These are phyloP conservation scores for Parnassius smintheus DNA, from an alignment of 2,888 invertebrate species.

Conservation along the genomic window DNA sequence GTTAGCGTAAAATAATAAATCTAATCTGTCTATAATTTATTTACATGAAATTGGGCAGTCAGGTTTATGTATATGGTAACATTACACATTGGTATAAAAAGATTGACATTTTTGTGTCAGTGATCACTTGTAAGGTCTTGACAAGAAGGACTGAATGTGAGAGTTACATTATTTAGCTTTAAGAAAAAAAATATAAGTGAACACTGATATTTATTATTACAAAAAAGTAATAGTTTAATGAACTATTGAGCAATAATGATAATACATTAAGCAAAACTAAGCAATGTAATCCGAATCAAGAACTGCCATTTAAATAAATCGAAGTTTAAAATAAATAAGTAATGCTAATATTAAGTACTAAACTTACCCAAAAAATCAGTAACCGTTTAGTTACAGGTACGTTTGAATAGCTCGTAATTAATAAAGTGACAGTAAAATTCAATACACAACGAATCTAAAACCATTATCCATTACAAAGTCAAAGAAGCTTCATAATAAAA, in stretches of 20 bases:
- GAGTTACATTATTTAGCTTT: slow-evolving; percentile 10
- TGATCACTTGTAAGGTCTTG: slow-evolving; percentile 4
- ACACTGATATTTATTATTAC: too few relatives aligned
- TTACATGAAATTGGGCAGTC: slow-evolving; percentile 11
- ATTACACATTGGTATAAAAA: slow-evolving; percentile 16
- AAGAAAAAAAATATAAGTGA: too few relatives aligned
- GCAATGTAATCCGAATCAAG: too few relatives aligned
- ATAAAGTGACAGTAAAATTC: neutral
- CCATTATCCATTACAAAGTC: neutral
- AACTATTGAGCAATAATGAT: too few relatives aligned
- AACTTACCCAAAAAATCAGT: slow-evolving; percentile 14
- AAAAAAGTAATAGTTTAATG: too few relatives aligned
- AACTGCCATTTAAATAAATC: too few relatives aligned
- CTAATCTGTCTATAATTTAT: slow-evolving; percentile 11
- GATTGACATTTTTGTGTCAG: slow-evolving; percentile 27
- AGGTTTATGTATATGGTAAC: slow-evolving; percentile 17
- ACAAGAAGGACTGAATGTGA: slow-evolving; percentile 13
- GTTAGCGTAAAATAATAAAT: slow-evolving; percentile 17
- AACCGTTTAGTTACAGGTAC: neutral
- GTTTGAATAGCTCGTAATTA: neutral
- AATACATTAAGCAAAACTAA: too few relatives aligned
- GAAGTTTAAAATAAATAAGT: neutral
- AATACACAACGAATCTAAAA: neutral
- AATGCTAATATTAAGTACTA: too few relatives aligned
- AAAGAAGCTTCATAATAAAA: neutral